Percentiles rank a stretch among this genome's conserved stretches.
These are phyloP conservation scores for Dinoponera quadriceps DNA, from an alignment of 1,140 invertebrate genomes.

Conservation along the genomic window DNA sequence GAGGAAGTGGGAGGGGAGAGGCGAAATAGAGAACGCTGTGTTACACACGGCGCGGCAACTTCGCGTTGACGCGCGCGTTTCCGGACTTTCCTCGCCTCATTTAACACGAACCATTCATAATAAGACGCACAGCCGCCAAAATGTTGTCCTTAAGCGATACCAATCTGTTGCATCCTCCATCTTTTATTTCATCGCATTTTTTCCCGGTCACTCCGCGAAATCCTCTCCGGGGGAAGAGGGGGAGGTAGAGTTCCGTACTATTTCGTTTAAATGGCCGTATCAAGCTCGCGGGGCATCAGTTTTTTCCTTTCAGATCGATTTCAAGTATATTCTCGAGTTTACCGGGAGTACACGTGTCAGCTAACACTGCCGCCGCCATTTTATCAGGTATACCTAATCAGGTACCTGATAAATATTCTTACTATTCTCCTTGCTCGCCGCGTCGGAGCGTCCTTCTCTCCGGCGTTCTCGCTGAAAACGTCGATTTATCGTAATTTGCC, in stretches of 20 bases:
- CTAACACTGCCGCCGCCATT: too few species aligned
- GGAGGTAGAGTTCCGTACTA: neutral
- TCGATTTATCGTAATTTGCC: constrained; percentile 11
- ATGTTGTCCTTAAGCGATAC: constrained; percentile 33
- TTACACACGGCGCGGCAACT: constrained; percentile 15
- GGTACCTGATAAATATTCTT: too few species aligned
- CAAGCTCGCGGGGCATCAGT: neutral
- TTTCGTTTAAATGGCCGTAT: neutral
- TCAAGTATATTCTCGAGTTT: too few species aligned
- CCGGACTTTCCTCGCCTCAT: constrained; percentile 47
- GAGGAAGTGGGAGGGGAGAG: too few species aligned
- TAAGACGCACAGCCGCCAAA: constrained; percentile 24
- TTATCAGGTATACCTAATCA: too few species aligned
- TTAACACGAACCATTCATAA: constrained; percentile 59
- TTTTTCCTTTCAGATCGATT: too few species aligned
- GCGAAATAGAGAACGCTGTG: constrained; percentile 48
- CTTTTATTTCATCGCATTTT: constrained; percentile 37
- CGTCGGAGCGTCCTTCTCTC: too few species aligned
- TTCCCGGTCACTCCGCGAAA: neutral
- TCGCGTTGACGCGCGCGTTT: neutral
- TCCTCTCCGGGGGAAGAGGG: too few species aligned
- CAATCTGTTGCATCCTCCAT: constrained; percentile 62
- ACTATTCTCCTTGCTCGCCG: too few species aligned
- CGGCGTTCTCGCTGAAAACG: neutral
- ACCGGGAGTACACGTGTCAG: too few species aligned